phyloP scores from a whole-genome alignment of 2,888 invertebrate species.

The Apomyelois bistriatella region DNA sequence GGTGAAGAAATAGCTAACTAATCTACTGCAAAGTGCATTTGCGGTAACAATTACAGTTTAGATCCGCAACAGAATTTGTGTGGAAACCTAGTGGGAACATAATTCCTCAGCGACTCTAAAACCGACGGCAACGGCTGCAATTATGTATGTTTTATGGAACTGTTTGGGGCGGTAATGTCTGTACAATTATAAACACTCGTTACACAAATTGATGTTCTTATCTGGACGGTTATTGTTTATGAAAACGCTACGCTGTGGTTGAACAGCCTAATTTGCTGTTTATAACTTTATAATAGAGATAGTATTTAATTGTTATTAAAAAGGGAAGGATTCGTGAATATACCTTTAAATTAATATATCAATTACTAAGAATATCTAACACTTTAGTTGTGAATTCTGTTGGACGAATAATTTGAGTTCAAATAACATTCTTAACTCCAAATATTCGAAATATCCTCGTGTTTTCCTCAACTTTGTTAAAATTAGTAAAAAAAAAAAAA shows the following conservation, averaged over 20 bases:
- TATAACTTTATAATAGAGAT: neutral
- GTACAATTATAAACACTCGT: conserved; percentile 7
- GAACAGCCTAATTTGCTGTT: neutral
- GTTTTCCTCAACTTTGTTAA: too few species aligned
- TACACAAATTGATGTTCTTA: conserved; percentile 7
- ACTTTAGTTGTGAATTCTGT: too few species aligned
- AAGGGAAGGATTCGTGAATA: too few species aligned
- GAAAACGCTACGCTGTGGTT: neutral
- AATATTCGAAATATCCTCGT: too few species aligned
- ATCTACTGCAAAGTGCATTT: neutral
- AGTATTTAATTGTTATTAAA: too few species aligned
- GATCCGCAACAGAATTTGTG: neutral
- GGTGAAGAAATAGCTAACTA: neutral
- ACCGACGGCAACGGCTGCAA: neutral
- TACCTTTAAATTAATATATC: too few species aligned
- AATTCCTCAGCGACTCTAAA: neutral
- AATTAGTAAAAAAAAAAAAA: too few species aligned
- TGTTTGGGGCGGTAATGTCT: conserved; percentile 1
- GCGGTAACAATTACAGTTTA: neutral
- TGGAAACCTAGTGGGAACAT: too few species aligned
- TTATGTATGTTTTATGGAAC: conserved; percentile 7
- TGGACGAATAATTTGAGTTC: too few species aligned
- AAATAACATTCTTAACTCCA: too few species aligned
- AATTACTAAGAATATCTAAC: too few species aligned
- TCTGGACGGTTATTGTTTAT: conserved; percentile 8